These are phyloP conservation scores for Drosophila falleni DNA, from an alignment of 2,888 invertebrate genomes.

Conservation along the genomic window DNA sequence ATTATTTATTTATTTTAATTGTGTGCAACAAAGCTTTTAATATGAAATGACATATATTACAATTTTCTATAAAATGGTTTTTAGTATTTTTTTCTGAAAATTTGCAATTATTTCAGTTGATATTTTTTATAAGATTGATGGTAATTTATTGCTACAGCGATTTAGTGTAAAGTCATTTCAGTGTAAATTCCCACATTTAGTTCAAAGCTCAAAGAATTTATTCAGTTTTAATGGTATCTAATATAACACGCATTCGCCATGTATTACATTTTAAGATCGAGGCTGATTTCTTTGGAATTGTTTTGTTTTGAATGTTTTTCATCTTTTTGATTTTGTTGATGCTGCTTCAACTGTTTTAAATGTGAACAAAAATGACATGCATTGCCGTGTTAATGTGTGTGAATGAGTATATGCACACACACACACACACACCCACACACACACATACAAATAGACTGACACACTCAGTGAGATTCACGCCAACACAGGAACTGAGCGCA, in stretches of 20 bases:
- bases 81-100: no score
- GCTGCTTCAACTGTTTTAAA: constrained; percentile 30
- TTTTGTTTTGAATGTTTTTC: constrained; percentile 1
- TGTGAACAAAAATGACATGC: constrained; percentile 39
- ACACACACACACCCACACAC: constrained; percentile 23
- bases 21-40: no score
- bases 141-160: background rate
- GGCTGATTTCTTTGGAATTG: constrained; percentile 11
- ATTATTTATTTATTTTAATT: no score
- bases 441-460: constrained; percentile 7
- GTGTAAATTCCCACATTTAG: background rate
- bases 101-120: background rate
- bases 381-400: constrained; percentile 19
- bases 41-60: no score
- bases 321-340: constrained; percentile 22
- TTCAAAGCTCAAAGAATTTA: constrained; percentile 7
- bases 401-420: constrained; percentile 7
- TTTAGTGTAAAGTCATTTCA: background rate
- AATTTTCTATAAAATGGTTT: no score
- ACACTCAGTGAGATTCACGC: constrained; percentile 9
- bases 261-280: constrained; percentile 1
- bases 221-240: background rate
- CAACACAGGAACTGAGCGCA: constrained; percentile 40
- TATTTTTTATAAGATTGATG: background rate
- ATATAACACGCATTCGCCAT: constrained; percentile 38